Base-by-base conservation (phyloP, 2,113 vertebrate species). In the Ploceus nigricollis region DNA sequence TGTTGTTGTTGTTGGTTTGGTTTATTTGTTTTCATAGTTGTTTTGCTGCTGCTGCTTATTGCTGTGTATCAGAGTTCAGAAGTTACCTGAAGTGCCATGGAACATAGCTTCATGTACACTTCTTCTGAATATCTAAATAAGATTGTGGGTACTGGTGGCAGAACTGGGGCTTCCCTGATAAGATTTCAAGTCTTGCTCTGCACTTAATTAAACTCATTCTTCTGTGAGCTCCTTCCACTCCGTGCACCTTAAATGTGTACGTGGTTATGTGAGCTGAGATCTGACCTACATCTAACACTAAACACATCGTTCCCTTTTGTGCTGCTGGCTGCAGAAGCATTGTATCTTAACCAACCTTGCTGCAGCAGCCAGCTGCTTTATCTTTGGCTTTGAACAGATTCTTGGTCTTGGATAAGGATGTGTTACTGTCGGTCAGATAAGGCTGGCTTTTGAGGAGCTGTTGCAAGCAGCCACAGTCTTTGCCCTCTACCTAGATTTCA, bases 261-360 rank as follows among this genome's bases (percentile, higher is more conserved):
- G 19, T 88, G 88, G 85, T 94, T 93, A 77, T 66, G 82, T 66
- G 94, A 86, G 94, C 58, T 77, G 88, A 92, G 90, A 96, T 96
- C 95, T 96, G 92, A 96, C 96, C 90, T 90, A 95, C 90, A 95
- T 95, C 82, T 96, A 87, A 77, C 6, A 25, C 28, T 86, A 77
- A 88, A 76, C 85, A 73, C 58, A 33, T 93, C 63, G 75, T 54
- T 97, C 57, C 39, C 35, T 93, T 92, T 80, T 69, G 66, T 93
- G 79, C 82, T 92, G 82, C 58, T 86, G 76, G 68, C 79, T 96
- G 86, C 71, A 92, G 82, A 82, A 90, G 68, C 50, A 35, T 6
- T 66, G 79, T 83, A 86, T 95, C 90, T 86, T 73, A 73, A 94
- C 79, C 82, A 94, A 84, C 66, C 90, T 94, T 92, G 40, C 71